phyloP scores from a whole-genome alignment of 2,113 vertebrate species.

The Falcunculus frontatus region DNA sequence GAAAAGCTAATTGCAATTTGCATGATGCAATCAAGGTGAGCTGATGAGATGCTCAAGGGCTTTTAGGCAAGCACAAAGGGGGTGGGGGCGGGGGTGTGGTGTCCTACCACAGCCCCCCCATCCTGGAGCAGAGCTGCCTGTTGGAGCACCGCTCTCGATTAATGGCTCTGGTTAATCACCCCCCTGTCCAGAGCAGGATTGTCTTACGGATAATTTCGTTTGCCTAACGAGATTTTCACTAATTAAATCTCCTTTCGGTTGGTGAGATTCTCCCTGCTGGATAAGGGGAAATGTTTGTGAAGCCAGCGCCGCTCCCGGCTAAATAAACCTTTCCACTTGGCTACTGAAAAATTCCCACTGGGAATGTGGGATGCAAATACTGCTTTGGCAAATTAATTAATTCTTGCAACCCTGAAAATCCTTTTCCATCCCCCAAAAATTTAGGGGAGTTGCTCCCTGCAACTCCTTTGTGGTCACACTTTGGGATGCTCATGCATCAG shows the following conservation, averaged over 20 bases:
- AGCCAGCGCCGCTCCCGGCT: constrained; percentile 75
- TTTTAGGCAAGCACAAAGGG: not conserved
- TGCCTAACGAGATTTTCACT: constrained; percentile 96
- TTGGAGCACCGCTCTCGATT: constrained; percentile 72
- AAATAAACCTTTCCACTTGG: constrained; percentile 83
- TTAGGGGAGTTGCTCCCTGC: not conserved
- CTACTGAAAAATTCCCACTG: not conserved
- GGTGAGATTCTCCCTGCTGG: constrained; percentile 82
- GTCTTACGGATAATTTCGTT: constrained; percentile 98
- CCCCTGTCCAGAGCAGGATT: constrained; percentile 90
- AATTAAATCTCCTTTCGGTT: constrained; percentile 97
- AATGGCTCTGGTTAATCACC: constrained; percentile 82
- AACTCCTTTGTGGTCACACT: fast-evolving
- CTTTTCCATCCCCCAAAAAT: not conserved
- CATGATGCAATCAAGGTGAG: constrained; percentile 75
- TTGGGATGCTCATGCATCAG: not conserved
- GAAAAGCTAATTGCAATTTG: constrained; percentile 67
- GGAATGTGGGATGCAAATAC: not conserved
- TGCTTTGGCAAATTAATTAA: constrained; percentile 38
- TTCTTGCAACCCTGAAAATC: not conserved
- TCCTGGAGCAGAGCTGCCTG: constrained; percentile 37
- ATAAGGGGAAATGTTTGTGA: constrained; percentile 78
- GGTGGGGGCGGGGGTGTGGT: not conserved
- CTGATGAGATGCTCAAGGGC: constrained; percentile 68
- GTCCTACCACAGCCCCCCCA: not conserved